Percentiles rank a stretch among this genome's conserved stretches.
Evolutionary conservation across 2,888 invertebrate genomes (phyloP).

Genomic region (Gnatocerus cornutus): DNA sequence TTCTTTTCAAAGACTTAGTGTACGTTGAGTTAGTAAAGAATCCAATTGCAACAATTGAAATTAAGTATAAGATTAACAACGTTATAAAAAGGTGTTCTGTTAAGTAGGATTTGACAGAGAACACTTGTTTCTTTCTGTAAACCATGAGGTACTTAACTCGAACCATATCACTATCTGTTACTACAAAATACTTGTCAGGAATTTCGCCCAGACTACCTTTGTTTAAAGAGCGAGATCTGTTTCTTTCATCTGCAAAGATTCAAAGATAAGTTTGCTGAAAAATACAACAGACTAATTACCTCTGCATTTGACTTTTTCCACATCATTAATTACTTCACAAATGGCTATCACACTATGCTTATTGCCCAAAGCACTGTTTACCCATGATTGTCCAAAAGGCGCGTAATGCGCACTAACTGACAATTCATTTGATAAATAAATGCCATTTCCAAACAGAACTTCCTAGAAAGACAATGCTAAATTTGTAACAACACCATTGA

Average conservation of each 20-base stretch:
- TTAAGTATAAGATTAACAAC: slow-evolving; percentile 46
- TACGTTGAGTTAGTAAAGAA: slow-evolving; percentile 35
- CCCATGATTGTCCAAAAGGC: slow-evolving; percentile 84
- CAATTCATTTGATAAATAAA: slow-evolving; percentile 84
- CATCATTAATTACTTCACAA: slow-evolving; percentile 86
- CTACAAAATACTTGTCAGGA: slow-evolving; percentile 82
- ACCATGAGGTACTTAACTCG: slow-evolving; percentile 84
- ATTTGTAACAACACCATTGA: slow-evolving; percentile 15
- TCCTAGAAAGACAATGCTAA: slow-evolving; percentile 70
- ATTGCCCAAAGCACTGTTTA: slow-evolving; percentile 83
- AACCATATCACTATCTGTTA: slow-evolving; percentile 84
- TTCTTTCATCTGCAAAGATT: slow-evolving; percentile 53
- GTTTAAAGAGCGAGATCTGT: slow-evolving; percentile 53
- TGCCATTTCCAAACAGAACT: slow-evolving; percentile 81
- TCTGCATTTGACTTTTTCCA: slow-evolving; percentile 76
- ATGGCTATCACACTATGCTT: slow-evolving; percentile 85
- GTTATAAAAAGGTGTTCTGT: slow-evolving; percentile 26
- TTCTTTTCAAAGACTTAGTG: slow-evolving; percentile 14
- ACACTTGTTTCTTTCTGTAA: slow-evolving; percentile 69
- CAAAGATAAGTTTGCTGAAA: neutral
- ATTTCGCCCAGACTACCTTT: slow-evolving; percentile 70
- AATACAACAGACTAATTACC: slow-evolving; percentile 58
- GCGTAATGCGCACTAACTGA: slow-evolving; percentile 82
- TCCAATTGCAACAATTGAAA: slow-evolving; percentile 52
- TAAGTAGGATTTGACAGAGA: slow-evolving; percentile 50